Conservation (phyloP, 2,113 vertebrate genomes). For the Hoplias malabaricus region DNA sequence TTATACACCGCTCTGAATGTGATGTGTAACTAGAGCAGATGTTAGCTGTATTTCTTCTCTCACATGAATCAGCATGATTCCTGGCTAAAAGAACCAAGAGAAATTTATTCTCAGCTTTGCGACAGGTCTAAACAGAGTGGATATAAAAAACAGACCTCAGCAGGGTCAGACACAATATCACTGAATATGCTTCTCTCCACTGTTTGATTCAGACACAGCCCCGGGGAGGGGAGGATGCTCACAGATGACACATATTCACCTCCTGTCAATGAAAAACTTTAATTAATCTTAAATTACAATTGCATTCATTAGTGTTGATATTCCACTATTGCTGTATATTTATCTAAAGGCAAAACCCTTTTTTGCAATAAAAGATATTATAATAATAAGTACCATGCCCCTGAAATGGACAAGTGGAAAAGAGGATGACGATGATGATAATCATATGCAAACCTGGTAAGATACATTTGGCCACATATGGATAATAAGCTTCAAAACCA, state of each 20-base stretch:
- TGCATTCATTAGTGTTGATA: not conserved
- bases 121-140: conserved; percentile 21
- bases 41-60: not conserved
- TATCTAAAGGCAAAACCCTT: too few species aligned
- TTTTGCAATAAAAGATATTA: too few species aligned
- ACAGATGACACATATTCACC: not conserved
- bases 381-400: too few species aligned
- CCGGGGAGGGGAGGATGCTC: not conserved
- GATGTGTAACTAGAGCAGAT: too few species aligned
- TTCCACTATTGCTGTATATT: too few species aligned
- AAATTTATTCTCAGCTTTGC: not conserved
- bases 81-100: not conserved
- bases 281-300: not conserved
- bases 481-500: too few species aligned
- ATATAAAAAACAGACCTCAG: not conserved
- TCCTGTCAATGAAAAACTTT: not conserved
- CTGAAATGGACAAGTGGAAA: too few species aligned
- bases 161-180: not conserved
- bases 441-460: too few species aligned
- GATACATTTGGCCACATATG: too few species aligned
- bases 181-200: not conserved
- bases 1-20: too few species aligned
- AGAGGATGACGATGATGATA: too few species aligned
- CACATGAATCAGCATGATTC: conserved; percentile 4
- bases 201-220: conserved; percentile 8